Evolutionary conservation across 2,888 invertebrate species (phyloP).

Genomic region (Nyleta sp.): DNA sequence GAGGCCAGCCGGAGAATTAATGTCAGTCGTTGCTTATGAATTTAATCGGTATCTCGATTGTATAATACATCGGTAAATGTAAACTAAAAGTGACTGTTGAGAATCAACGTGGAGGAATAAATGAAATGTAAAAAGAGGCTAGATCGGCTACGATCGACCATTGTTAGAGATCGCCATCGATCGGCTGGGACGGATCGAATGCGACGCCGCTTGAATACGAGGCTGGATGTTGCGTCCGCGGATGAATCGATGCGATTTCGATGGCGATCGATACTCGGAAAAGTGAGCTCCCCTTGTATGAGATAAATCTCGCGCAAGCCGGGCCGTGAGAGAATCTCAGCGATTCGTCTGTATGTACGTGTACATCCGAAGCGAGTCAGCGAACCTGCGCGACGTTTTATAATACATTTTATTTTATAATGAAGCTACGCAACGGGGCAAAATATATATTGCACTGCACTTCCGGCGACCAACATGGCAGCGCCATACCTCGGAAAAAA

Average conservation of each 20-base stretch:
- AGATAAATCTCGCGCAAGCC: constrained; percentile 62
- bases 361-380: constrained; percentile 44
- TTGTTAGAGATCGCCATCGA: constrained; percentile 63
- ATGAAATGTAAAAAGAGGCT: constrained; percentile 53
- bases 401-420: constrained; percentile 66
- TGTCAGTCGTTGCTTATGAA: constrained; percentile 32
- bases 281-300: constrained; percentile 58
- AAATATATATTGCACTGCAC: constrained; percentile 64
- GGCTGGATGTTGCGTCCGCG: constrained; percentile 47
- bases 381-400: constrained; percentile 59
- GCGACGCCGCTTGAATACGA: constrained; percentile 58
- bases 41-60: constrained; percentile 46
- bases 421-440: constrained; percentile 59
- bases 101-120: constrained; percentile 47
- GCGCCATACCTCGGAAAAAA: constrained; percentile 35
- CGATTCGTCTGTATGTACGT: constrained; percentile 48
- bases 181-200: constrained; percentile 58
- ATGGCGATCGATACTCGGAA: constrained; percentile 63
- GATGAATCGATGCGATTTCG: constrained; percentile 64
- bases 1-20: constrained; percentile 24
- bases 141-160: constrained; percentile 49
- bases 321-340: constrained; percentile 61
- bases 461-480: constrained; percentile 64
- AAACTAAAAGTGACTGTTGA: constrained; percentile 44
- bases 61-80: constrained; percentile 43